These are phyloP conservation scores for Synergus itoensis DNA, from an alignment of 2,888 invertebrate species.

Conservation along the genomic window DNA sequence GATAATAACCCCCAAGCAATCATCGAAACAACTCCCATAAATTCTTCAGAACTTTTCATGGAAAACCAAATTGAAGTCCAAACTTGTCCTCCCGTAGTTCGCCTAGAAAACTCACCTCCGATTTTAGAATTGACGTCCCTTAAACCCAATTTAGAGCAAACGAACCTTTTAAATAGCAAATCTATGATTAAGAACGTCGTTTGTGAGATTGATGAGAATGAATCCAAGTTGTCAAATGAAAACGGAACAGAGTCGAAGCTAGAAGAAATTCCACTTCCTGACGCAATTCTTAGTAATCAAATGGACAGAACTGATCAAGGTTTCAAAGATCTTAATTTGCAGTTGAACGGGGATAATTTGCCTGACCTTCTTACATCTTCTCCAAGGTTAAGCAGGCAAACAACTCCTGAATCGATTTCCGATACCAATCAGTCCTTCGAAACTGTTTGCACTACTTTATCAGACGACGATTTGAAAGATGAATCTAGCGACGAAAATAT, in stretches of 20 bases:
- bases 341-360: constrained; percentile 58
- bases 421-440: constrained; percentile 58
- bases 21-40: neutral
- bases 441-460: constrained; percentile 53
- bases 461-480: constrained; percentile 44
- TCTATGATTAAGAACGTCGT: constrained; percentile 4
- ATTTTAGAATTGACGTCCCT: constrained; percentile 8
- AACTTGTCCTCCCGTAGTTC: neutral
- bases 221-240: neutral
- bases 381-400: constrained; percentile 62
- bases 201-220: neutral
- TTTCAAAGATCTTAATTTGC: neutral
- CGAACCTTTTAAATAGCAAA: constrained; percentile 39
- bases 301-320: neutral
- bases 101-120: neutral
- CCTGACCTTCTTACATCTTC: constrained; percentile 70
- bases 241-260: constrained; percentile 17
- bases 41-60: neutral
- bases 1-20: constrained; percentile 43
- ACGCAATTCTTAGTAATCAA: constrained; percentile 51
- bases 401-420: constrained; percentile 59
- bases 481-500: constrained; percentile 33
- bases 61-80: neutral
- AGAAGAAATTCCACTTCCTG: constrained; percentile 50
- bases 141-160: constrained; percentile 44